Percentiles rank a stretch among this genome's conserved stretches.
Conservation (phyloP, 2,113 vertebrate species). For the Grammomys dolichurus region DNA sequence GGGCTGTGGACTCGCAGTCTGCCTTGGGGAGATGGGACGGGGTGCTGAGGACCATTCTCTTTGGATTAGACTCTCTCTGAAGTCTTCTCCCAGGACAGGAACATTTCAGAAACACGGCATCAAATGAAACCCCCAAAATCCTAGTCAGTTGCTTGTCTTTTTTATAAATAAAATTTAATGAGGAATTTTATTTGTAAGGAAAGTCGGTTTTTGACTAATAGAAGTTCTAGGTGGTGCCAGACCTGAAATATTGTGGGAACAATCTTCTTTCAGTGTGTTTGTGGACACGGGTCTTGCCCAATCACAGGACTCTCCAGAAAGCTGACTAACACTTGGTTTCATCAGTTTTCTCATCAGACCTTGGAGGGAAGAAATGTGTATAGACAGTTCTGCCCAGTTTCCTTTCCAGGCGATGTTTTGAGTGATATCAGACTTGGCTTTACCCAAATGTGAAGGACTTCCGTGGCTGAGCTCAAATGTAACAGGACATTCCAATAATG, state of each 20-base stretch:
- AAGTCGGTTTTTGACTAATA: not conserved
- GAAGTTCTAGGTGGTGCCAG: not conserved
- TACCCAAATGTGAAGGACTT: not conserved
- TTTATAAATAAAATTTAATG: not conserved
- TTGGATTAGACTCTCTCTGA: not conserved
- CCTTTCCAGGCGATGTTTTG: not conserved
- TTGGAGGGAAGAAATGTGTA: not conserved
- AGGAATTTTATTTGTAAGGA: not conserved
- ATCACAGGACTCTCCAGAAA: conserved; percentile 48
- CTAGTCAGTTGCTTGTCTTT: not conserved
- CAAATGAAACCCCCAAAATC: not conserved
- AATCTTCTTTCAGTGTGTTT: not conserved
- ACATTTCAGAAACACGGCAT: conserved; percentile 15
- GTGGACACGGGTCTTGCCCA: not conserved
- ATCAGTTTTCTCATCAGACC: not conserved
- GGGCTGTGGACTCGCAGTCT: not conserved
- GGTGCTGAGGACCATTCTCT: not conserved
- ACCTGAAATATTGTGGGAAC: not conserved
- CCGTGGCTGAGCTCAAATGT: not conserved
- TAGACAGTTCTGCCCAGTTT: not conserved
- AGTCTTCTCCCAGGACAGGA: not conserved
- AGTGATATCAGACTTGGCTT: not conserved
- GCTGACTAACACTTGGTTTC: conserved; percentile 1
- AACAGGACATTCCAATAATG: not conserved
- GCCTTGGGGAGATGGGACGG: not conserved